phyloP scores from a whole-genome alignment of 2,113 vertebrate genomes.

The Notothenia coriiceps region DNA sequence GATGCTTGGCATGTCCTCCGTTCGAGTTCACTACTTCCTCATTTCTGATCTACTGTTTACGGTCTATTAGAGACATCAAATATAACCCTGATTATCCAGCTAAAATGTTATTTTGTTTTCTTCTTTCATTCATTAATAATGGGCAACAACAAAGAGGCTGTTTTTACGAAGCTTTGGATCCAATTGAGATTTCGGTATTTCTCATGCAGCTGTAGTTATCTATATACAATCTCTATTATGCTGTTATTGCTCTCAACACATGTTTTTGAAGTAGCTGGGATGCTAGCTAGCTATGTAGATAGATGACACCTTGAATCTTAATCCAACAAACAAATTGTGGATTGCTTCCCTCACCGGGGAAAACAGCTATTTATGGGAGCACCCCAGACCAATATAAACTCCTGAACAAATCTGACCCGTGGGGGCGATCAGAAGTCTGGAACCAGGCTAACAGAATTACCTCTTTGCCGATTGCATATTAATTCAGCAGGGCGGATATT shows the following conservation, averaged over 20 bases:
- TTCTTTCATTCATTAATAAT: background rate
- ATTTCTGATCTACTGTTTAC: background rate
- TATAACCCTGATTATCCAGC: too few species aligned
- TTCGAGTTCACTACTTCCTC: background rate
- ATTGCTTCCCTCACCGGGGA: background rate
- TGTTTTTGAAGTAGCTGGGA: background rate
- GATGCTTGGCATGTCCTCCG: background rate
- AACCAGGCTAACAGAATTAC: background rate
- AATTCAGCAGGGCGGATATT: background rate
- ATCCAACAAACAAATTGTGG: background rate
- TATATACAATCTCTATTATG: too few species aligned
- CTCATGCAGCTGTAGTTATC: too few species aligned
- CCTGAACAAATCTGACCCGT: background rate
- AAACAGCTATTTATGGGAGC: background rate
- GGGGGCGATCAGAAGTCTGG: background rate
- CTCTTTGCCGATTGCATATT: background rate
- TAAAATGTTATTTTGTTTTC: too few species aligned
- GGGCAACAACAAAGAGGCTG: background rate
- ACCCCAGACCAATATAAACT: background rate
- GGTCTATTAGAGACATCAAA: background rate
- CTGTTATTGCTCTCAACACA: too few species aligned
- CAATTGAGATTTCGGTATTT: background rate
- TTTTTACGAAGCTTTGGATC: background rate
- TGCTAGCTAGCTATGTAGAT: background rate
- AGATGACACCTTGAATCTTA: background rate